Evolutionary conservation across 2,113 vertebrate genomes (phyloP).

Genomic region (Lethenteron camtschaticum): DNA sequence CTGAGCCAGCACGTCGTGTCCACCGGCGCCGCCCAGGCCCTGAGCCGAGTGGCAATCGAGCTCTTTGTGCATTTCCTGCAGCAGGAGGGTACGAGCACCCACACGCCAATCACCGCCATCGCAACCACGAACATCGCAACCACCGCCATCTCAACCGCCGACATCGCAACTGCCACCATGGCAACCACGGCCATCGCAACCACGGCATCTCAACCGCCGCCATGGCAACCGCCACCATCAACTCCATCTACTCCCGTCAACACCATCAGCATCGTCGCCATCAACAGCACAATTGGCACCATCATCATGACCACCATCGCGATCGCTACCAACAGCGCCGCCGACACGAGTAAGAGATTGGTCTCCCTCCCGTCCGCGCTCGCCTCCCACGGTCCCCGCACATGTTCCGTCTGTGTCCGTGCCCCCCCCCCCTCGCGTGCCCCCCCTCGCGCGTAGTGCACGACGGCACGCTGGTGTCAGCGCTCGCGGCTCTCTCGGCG

Average conservation of each 20-base stretch:
- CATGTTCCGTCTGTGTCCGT: too few relatives aligned
- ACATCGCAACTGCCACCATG: neutral
- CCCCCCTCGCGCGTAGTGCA: conserved; percentile 35
- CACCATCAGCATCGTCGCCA: too few relatives aligned
- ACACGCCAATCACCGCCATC: neutral
- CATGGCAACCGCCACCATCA: neutral
- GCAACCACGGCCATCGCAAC: neutral
- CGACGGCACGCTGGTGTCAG: conserved; percentile 65
- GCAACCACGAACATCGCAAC: neutral
- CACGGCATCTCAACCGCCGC: neutral
- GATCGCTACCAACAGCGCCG: too few relatives aligned
- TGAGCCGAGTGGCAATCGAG: conserved; percentile 32
- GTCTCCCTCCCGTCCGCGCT: too few relatives aligned
- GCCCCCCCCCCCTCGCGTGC: too few relatives aligned
- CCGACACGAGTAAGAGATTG: too few relatives aligned
- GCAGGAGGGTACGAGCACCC: conserved; percentile 54
- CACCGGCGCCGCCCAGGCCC: conserved; percentile 52
- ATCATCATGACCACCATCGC: too few relatives aligned
- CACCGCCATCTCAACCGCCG: neutral
- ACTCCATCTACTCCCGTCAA: too few relatives aligned
- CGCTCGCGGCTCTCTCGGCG: conserved; percentile 55
- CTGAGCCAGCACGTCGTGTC: conserved; percentile 66
- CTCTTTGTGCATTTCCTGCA: conserved; percentile 85
- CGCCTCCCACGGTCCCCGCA: too few relatives aligned
- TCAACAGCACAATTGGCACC: too few relatives aligned